Base-by-base conservation (phyloP, 2,888 invertebrate species). In the Halictus ligatus region DNA sequence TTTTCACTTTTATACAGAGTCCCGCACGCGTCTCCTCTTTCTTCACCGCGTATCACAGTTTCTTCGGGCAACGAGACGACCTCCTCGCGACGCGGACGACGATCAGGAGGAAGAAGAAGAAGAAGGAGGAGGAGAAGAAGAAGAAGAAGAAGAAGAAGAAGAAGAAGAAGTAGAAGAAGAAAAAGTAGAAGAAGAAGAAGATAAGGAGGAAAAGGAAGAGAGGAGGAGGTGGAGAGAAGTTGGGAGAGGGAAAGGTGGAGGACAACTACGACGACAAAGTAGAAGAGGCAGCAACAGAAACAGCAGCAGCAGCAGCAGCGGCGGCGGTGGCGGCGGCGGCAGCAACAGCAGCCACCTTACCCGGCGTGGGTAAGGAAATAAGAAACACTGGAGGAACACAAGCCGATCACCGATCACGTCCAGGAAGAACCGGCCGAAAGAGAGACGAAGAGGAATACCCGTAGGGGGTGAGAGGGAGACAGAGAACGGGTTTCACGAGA, bases 1-100 rank as follows among this genome's bases (percentile, higher is more conserved):
- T 90, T 90, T 90, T 88, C 90, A 90, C 90, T 89, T 90, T 90
- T 88, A 58, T 78, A 86, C 83, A 43, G 75, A 75, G 83, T 84
- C 76, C 80, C 78, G 78, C 80, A 50, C 72, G 75, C 81, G 77
- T 82, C 83, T 80, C 74, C 64, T 86, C 85, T 85, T 80, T 64
- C 77, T 79, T 80, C 71, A 25, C 46, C 84, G 71, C 80, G 79
- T 86, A 79, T 80, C 89, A 82, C 88, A 58, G 84, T 85, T 85
- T 80, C 76, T 80, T 74, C 78, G 75, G 18, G 29, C 77, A 64
- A 60, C 75, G 60, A 75, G 54, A 35, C 48, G 25, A 72, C 12
- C 60, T 60, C 76, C 40, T 83, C 64, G 67, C 69, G 69, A 35
- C 21, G 35, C 69, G 69, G 69, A 71, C 69, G 48, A 48, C 13